Conservation (phyloP, 2,888 invertebrate species). For the Platypus cylindrus region DNA sequence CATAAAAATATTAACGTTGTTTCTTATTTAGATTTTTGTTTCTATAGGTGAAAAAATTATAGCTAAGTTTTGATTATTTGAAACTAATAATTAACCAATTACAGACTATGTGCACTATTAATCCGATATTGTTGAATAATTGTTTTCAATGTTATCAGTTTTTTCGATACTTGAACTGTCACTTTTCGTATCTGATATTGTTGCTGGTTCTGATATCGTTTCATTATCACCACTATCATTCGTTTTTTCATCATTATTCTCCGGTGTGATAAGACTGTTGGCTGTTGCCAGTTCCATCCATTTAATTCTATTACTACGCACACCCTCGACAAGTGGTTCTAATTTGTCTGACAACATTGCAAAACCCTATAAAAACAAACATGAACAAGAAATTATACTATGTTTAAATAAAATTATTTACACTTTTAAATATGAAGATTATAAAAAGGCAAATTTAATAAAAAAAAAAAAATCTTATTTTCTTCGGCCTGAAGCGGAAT, state of each 20-base stretch:
- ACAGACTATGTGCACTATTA: constrained; percentile 11
- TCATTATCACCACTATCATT: too few relatives aligned
- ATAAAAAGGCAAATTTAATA: too few relatives aligned
- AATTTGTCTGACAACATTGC: constrained; percentile 66
- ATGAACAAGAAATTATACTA: not conserved
- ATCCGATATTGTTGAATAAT: constrained; percentile 21
- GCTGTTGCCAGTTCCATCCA: constrained; percentile 65
- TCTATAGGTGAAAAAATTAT: not conserved
- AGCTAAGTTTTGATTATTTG: not conserved
- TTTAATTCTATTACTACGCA: constrained; percentile 65
- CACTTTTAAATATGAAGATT: too few relatives aligned
- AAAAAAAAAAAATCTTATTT: too few relatives aligned
- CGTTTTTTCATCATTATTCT: constrained; percentile 22
- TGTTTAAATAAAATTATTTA: too few relatives aligned
- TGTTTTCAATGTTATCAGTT: too few relatives aligned
- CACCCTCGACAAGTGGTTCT: constrained; percentile 70
- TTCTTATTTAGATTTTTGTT: not conserved
- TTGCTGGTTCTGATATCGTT: constrained; percentile 26
- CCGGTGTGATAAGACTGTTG: constrained; percentile 23
- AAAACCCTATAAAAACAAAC: constrained; percentile 53
- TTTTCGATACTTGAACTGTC: constrained; percentile 13
- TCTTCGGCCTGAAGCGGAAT: too few relatives aligned
- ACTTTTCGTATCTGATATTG: constrained; percentile 24
- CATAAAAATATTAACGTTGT: not conserved
- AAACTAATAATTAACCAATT: not conserved